Evolutionary conservation across 2,113 vertebrate genomes (phyloP), one percentile per base, ranked within the genome.

Genomic region (Petroica traversi): DNA sequence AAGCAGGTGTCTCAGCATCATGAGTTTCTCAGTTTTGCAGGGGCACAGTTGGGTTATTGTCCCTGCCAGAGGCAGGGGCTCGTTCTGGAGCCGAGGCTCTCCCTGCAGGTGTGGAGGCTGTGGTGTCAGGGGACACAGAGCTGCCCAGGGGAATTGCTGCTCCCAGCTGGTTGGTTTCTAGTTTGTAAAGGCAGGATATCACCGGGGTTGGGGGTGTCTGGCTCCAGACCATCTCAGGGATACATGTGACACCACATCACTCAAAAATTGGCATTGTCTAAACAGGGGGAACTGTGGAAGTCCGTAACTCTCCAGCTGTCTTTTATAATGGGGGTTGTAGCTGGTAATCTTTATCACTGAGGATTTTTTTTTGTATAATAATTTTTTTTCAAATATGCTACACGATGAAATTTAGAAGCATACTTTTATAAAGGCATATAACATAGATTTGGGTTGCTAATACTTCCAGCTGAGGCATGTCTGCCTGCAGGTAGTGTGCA

Each of bases 61-160:
- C 38, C 31, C 33, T 61, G 45, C 45, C 38, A 25, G 26, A n/a
- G n/a, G n/a, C n/a, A n/a, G n/a, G n/a, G 31, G 0, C 31, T 62
- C 0, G 0, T 13, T 77, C 3, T n/a, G 33, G 59, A 31, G 8
- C 23, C 9, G 0, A 0, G 0, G 43, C 17, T 68, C 22, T 40
- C 29, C 18, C 5, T 38, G 69, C 64, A 31, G 66, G 3, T 33
- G 3, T 19, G 55, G 41, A 20, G 79, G 11, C 36, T 6, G 34
- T 24, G 25, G 26, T 2, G 12, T 16, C 69, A 29, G 34, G 4
- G 2, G 46, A 19, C 57, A 6, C 0, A 1, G 0, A 4, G n/a
- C 20, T 31, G 1, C 2, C 2, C 2, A 19, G 48, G 6, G 43
- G 11, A 36, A 3, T 9, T 5, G 0, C 72, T 31, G 57, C 14